Percentiles rank a stretch among this genome's conserved stretches.
Evolutionary conservation across 2,113 vertebrate genomes (phyloP).

Genomic region (Anguilla japonica): DNA sequence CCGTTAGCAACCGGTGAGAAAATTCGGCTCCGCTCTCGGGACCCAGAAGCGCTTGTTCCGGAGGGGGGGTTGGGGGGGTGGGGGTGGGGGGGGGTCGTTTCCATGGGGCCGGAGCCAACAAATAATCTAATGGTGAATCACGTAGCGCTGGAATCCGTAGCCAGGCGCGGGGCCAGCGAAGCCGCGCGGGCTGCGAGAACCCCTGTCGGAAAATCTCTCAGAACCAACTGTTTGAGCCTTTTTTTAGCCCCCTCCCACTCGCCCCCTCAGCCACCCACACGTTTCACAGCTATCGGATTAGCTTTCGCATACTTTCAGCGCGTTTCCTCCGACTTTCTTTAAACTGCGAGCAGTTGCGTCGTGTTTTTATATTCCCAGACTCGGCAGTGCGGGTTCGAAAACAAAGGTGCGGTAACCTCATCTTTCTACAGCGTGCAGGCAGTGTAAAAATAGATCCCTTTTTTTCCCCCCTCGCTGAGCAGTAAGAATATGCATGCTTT

Average conservation of each 20-base stretch:
- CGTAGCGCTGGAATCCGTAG: conserved; percentile 43
- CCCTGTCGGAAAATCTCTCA: conserved; percentile 45
- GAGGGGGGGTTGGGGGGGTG: no score
- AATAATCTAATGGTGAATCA: conserved; percentile 48
- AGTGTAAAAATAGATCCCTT: background rate
- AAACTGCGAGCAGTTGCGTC: background rate
- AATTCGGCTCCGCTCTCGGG: background rate
- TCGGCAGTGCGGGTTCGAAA: background rate
- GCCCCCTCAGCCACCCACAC: conserved; percentile 22
- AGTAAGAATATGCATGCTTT: background rate
- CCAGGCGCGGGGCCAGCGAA: conserved; percentile 45
- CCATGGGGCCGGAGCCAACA: conserved; percentile 40
- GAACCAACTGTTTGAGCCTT: conserved; percentile 48
- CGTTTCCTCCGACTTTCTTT: conserved; percentile 30
- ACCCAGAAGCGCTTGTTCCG: conserved; percentile 36
- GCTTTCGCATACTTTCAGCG: conserved; percentile 35
- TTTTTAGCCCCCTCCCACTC: conserved; percentile 31
- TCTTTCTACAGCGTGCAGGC: background rate
- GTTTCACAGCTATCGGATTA: conserved; percentile 30
- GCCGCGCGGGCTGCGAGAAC: conserved; percentile 33
- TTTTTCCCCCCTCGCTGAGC: no score
- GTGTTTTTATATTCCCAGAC: background rate
- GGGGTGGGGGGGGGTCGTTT: conserved; percentile 22
- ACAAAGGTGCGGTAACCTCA: background rate
- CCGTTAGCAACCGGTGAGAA: background rate